Evolutionary conservation across 1,140 invertebrate species (phyloP), one percentile per base, ranked within the genome.

Genomic region (Drosophila kepulauana): DNA sequence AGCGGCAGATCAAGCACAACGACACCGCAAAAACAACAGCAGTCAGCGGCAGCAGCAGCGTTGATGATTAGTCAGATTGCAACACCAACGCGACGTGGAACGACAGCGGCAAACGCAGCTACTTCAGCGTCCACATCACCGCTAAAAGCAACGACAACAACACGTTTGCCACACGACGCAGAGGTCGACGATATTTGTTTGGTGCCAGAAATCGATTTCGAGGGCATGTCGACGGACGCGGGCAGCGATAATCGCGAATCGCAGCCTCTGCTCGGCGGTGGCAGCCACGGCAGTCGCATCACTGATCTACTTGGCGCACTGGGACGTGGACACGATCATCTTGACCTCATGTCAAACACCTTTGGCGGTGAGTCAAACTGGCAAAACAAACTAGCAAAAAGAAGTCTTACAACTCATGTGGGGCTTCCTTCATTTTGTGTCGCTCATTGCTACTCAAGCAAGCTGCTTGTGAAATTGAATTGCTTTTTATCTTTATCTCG

Each of bases 221-320:
- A 95, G 95, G 92, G 95, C 95, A 86, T 85, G 85, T 90, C 90
- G 92, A 94, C 94, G 93, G 94, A 96, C 93, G 94, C 95, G 72
- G 95, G 96, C 87, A 94, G 94, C 92, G 95, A 95, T 65, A 96
- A 96, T 93, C 94, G 97, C 91, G 97, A 98, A 94, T 97, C 96
- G 93, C 97, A 98, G 94, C 97, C 97, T 92, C 95, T 98, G 75
- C 94, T 98, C 28, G 96, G 96, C 93, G 95, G 96, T 94, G 64
- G 67, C 33, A 84, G 84, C 13, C 84, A 88, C 57, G 67, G 75
- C 16, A 87, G 85, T 75, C 85, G 85, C n/a, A 82, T 90, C 10
- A 90, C 79, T 45, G 79, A 86, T 33, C 65, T 86, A 25, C 57
- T 86, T 10, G 82, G 82, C 5, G 87, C 70, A 0, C 49, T 89